Evolutionary conservation across 1,140 invertebrate genomes (phyloP).

Genomic region (Nasonia giraulti): DNA sequence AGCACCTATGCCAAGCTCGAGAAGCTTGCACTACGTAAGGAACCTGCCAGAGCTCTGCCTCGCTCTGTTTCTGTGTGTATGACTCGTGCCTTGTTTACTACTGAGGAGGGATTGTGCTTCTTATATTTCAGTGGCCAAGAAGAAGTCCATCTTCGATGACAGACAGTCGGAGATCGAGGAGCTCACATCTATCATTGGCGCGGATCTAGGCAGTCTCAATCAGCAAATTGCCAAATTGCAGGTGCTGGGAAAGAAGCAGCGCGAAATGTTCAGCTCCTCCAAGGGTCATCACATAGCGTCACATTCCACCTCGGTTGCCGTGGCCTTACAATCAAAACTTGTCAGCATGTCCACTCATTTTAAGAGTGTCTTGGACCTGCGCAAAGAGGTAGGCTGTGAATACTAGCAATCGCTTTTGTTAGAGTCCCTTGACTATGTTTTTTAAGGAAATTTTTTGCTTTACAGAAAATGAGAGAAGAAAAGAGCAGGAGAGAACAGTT

Average conservation of each 20-base stretch:
- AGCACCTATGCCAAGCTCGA: conserved; percentile 98
- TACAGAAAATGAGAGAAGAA: conserved; percentile 96
- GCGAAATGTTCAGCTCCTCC: conserved; percentile 72
- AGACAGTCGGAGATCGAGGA: conserved; percentile 97
- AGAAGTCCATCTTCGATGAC: conserved; percentile 98
- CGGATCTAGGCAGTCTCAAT: conserved; percentile 95
- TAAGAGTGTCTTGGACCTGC: conserved; percentile 89
- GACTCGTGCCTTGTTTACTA: not conserved
- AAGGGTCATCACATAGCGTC: conserved; percentile 90
- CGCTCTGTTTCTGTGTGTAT: not conserved
- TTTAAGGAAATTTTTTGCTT: conserved; percentile 38
- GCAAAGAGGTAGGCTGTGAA: conserved; percentile 81
- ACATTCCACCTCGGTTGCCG: conserved; percentile 96
- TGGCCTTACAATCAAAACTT: conserved; percentile 95
- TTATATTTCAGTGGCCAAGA: conserved; percentile 91
- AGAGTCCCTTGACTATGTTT: not conserved
- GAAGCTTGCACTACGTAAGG: conserved; percentile 94
- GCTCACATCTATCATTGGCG: conserved; percentile 97
- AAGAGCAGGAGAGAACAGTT: conserved; percentile 95
- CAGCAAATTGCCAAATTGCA: conserved; percentile 94
- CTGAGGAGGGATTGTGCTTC: not conserved
- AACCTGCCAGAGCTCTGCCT: not conserved
- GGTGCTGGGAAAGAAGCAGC: conserved; percentile 84
- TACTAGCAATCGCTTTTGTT: not conserved
- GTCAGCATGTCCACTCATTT: conserved; percentile 98